Evolutionary conservation across 2,113 vertebrate genomes (phyloP).

Genomic region (Sapajus apella): DNA sequence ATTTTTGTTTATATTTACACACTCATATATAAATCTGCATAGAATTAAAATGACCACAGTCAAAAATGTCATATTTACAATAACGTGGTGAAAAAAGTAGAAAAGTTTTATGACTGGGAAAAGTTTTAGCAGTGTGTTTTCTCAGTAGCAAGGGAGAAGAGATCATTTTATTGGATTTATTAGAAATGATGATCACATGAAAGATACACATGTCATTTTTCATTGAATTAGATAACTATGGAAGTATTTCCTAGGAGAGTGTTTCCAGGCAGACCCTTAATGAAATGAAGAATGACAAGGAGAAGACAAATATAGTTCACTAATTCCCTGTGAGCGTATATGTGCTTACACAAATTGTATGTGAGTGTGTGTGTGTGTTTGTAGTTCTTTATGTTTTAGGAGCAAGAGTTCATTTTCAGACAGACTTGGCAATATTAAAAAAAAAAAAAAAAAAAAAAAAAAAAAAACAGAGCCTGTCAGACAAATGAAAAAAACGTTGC

Average conservation of each 20-base stretch:
- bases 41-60: background rate
- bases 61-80: background rate
- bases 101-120: background rate
- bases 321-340: background rate
- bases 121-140: background rate
- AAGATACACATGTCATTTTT: background rate
- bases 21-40: background rate
- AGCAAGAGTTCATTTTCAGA: background rate
- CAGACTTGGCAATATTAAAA: background rate
- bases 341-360: background rate
- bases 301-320: background rate
- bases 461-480: background rate
- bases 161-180: background rate
- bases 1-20: background rate
- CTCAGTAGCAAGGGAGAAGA: background rate
- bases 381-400: background rate
- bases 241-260: background rate
- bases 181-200: background rate
- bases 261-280: slow-evolving; percentile 30
- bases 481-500: slow-evolving; percentile 13
- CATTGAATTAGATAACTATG: slow-evolving; percentile 29
- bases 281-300: slow-evolving; percentile 5
- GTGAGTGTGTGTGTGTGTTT: background rate
- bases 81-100: background rate
- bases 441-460: too few relatives aligned